These are phyloP conservation scores for Molossus alvarezi DNA, from an alignment of 2,797 vertebrate species.

Conservation along the genomic window DNA sequence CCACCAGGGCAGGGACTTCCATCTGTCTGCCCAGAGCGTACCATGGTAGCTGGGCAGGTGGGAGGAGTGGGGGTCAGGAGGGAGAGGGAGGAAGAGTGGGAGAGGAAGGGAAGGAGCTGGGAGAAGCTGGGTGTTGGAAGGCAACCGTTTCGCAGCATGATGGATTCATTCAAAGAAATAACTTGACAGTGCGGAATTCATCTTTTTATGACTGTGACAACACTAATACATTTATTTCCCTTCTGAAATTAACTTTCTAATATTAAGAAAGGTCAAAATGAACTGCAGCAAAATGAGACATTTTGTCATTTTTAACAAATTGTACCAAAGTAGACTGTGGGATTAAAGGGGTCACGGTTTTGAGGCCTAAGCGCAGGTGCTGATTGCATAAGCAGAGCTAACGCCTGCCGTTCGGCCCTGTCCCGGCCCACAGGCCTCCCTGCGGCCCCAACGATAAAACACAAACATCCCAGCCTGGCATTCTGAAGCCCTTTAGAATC, in stretches of 20 bases:
- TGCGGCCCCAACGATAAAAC: conserved; percentile 45
- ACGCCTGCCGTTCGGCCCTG: conserved; percentile 89
- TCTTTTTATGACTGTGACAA: conserved; percentile 93
- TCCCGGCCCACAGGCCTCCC: conserved; percentile 11
- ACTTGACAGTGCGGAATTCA: conserved; percentile 95
- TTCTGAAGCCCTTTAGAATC: conserved; percentile 22
- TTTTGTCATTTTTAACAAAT: conserved; percentile 99
- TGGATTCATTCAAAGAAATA: conserved; percentile 91
- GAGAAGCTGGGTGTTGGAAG: conserved; percentile 88
- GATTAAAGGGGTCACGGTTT: conserved; percentile 94
- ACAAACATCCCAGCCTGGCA: neutral
- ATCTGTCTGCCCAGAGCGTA: neutral
- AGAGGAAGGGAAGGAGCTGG: conserved; percentile 78
- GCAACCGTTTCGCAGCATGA: conserved; percentile 88
- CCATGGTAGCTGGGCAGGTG: neutral
- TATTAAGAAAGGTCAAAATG: conserved; percentile 98
- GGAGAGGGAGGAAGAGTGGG: conserved; percentile 53
- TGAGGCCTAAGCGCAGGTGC: conserved; percentile 94
- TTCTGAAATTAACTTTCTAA: conserved; percentile 98
- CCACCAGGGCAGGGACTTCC: neutral
- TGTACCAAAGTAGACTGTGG: conserved; percentile 96
- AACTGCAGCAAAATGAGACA: conserved; percentile 94
- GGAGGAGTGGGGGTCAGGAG: neutral
- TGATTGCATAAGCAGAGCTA: conserved; percentile 97
- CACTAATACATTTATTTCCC: conserved; percentile 97